These are phyloP conservation scores for Leptothorax acervorum DNA, from an alignment of 2,888 invertebrate genomes.

Conservation along the genomic window DNA sequence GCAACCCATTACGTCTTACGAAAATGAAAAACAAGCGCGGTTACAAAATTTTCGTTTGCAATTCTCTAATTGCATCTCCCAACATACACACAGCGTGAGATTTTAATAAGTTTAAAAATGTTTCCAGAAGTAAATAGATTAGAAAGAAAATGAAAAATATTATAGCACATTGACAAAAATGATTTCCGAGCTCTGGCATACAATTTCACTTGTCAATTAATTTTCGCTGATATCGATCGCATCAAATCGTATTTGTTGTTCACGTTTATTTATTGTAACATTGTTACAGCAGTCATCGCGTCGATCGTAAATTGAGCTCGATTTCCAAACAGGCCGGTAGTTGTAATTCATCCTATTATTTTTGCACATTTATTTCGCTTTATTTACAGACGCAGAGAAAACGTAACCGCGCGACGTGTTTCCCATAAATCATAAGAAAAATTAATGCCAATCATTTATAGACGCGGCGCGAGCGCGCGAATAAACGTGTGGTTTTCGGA, in stretches of 20 bases:
- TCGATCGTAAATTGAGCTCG: neutral
- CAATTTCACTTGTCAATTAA: neutral
- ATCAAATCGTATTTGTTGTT: neutral
- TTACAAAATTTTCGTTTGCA: neutral
- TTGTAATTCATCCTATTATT: slow-evolving; percentile 27
- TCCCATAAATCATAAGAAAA: neutral
- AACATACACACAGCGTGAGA: neutral
- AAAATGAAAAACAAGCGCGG: neutral
- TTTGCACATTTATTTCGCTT: slow-evolving; percentile 4
- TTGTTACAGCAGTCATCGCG: neutral
- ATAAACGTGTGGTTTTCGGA: neutral
- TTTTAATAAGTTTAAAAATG: neutral
- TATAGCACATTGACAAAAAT: neutral
- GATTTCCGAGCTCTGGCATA: neutral
- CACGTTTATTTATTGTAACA: neutral
- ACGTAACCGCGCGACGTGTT: neutral
- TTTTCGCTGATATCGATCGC: neutral
- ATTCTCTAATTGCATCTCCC: neutral
- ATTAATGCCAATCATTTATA: slow-evolving; percentile 38
- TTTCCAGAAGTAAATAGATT: neutral
- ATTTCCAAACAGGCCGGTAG: neutral
- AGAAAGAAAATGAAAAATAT: neutral
- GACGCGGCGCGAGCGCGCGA: neutral
- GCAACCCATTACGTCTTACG: neutral
- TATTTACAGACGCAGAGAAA: neutral